These are phyloP conservation scores for Melinaea marsaeus DNA, from an alignment of 2,888 invertebrate genomes.

Conservation along the genomic window DNA sequence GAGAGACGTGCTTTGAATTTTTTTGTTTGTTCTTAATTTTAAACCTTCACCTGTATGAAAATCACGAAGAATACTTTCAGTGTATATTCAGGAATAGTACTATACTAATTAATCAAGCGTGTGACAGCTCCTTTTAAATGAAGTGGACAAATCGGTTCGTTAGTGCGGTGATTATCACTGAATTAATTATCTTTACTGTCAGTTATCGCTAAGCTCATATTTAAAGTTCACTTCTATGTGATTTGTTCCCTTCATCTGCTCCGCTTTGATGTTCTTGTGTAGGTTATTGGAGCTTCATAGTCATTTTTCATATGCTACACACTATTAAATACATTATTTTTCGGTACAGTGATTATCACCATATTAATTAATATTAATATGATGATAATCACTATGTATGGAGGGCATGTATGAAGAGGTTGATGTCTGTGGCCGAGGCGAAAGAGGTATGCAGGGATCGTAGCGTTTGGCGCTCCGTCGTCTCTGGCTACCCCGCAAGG, in stretches of 20 bases:
- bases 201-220: not conserved
- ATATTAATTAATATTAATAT: not conserved
- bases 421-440: too few species aligned
- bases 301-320: conserved; percentile 1
- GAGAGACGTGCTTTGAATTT: too few species aligned
- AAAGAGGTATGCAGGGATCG: too few species aligned
- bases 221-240: too few species aligned
- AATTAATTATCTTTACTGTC: conserved; percentile 19
- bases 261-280: not conserved
- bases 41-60: too few species aligned
- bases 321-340: not conserved
- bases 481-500: too few species aligned
- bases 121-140: conserved; percentile 19
- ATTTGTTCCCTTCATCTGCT: not conserved
- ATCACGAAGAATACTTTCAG: not conserved
- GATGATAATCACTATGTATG: too few species aligned
- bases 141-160: conserved; percentile 27
- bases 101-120: conserved; percentile 10
- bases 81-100: not conserved
- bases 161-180: conserved; percentile 21
- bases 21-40: too few species aligned
- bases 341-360: not conserved
- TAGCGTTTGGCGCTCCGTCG: too few species aligned
- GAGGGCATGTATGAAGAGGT: too few species aligned
- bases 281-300: not conserved